Conservation (phyloP, 2,888 invertebrate species). For the Drosophila testacea region DNA sequence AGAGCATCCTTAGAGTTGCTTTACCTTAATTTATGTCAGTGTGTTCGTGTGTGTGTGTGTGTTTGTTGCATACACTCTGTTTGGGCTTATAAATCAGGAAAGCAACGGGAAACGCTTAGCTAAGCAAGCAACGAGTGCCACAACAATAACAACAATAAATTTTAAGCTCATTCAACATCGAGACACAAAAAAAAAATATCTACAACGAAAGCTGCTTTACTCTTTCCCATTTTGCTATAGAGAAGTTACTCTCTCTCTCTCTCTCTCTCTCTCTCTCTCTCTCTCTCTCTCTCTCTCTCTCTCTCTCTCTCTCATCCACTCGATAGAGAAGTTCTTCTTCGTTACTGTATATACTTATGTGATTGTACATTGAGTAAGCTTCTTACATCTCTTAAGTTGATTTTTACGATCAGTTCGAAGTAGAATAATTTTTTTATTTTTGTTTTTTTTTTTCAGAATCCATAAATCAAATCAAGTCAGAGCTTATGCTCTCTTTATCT, state of each 20-base stretch:
- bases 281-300: no score
- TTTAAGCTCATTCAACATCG: slow-evolving; percentile 13
- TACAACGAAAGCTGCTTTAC: slow-evolving; percentile 30
- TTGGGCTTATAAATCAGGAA: slow-evolving; percentile 66
- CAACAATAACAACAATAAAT: slow-evolving; percentile 54
- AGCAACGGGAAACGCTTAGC: slow-evolving; percentile 75
- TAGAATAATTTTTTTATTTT: neutral
- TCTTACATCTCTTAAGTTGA: slow-evolving; percentile 7
- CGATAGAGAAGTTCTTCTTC: neutral
- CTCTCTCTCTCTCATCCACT: neutral
- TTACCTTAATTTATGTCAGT: slow-evolving; percentile 71
- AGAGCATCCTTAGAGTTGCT: slow-evolving; percentile 35
- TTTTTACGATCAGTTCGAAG: slow-evolving; percentile 5
- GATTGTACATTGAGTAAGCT: neutral
- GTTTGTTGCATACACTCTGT: slow-evolving; percentile 19
- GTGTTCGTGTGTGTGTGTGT: slow-evolving; percentile 20
- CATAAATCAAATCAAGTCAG: no score
- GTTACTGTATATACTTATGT: neutral
- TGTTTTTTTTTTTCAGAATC: neutral
- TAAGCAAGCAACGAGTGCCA: slow-evolving; percentile 58
- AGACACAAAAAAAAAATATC: neutral
- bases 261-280: no score
- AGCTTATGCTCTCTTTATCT: no score
- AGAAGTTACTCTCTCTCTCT: no score
- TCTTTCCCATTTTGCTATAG: neutral